Conservation (phyloP, 2,888 invertebrate species). For the Torymus texanus region DNA sequence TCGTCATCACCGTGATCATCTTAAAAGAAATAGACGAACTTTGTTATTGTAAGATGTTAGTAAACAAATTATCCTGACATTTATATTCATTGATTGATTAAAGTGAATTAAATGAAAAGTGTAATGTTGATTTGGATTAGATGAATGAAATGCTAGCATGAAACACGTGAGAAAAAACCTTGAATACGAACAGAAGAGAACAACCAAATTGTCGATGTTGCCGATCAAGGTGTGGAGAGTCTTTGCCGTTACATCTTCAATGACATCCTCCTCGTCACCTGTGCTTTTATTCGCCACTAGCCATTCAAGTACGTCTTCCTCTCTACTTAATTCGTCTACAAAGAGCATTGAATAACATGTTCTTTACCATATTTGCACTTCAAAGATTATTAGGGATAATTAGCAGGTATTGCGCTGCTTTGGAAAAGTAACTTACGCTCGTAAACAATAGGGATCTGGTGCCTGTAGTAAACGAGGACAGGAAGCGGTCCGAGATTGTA, state of each 20-base stretch:
- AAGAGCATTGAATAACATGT: constrained; percentile 15
- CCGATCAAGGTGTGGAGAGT: constrained; percentile 91
- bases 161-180: constrained; percentile 55
- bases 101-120: neutral
- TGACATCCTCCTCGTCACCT: constrained; percentile 94
- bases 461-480: constrained; percentile 93
- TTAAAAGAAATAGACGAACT: constrained; percentile 68
- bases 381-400: neutral
- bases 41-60: neutral
- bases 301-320: constrained; percentile 96
- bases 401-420: neutral
- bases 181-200: constrained; percentile 88
- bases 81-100: too few species aligned
- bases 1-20: constrained; percentile 94
- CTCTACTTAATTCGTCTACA: constrained; percentile 89
- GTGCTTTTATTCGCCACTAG: constrained; percentile 94
- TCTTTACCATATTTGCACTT: neutral
- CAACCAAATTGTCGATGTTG: constrained; percentile 93
- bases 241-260: constrained; percentile 95
- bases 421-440: constrained; percentile 81
- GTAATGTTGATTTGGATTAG: neutral
- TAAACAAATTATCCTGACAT: neutral
- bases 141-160: constrained; percentile 16
- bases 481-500: constrained; percentile 93
- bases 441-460: constrained; percentile 95